These are phyloP conservation scores for Cremastobaeus sp. DNA, from an alignment of 2,888 invertebrate genomes.

Conservation along the genomic window DNA sequence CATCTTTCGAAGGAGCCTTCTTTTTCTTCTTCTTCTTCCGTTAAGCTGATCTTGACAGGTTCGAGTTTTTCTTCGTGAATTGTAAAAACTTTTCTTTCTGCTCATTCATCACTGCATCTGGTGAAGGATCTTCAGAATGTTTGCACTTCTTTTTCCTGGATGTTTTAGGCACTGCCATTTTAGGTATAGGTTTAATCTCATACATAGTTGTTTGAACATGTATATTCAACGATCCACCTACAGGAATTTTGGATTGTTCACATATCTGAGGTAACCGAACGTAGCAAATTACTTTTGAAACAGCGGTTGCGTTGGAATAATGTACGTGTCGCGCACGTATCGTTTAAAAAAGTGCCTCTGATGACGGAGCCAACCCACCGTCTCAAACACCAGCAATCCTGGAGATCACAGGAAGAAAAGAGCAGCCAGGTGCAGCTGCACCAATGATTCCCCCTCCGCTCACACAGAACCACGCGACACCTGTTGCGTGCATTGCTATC, in stretches of 20 bases:
- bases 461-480: too few relatives aligned
- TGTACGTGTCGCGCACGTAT: too few relatives aligned
- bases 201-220: slow-evolving; percentile 13
- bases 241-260: background rate
- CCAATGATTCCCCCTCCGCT: too few relatives aligned
- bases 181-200: slow-evolving; percentile 11
- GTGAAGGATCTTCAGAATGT: slow-evolving; percentile 16
- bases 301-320: too few relatives aligned
- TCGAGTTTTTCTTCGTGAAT: slow-evolving; percentile 10
- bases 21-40: slow-evolving; percentile 16
- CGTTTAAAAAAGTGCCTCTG: too few relatives aligned
- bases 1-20: slow-evolving; percentile 12
- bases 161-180: slow-evolving; percentile 22
- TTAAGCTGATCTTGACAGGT: slow-evolving; percentile 10
- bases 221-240: slow-evolving; percentile 4
- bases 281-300: too few relatives aligned
- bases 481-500: too few relatives aligned
- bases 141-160: slow-evolving; percentile 9
- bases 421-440: too few relatives aligned
- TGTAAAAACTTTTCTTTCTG: slow-evolving; percentile 12
- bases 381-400: too few relatives aligned
- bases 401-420: too few relatives aligned
- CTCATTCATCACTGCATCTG: slow-evolving; percentile 11
- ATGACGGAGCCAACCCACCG: too few relatives aligned
- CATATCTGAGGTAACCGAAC: too few relatives aligned